phyloP scores from a whole-genome alignment of 2,797 vertebrate species.

The Jordanella pulchra region DNA sequence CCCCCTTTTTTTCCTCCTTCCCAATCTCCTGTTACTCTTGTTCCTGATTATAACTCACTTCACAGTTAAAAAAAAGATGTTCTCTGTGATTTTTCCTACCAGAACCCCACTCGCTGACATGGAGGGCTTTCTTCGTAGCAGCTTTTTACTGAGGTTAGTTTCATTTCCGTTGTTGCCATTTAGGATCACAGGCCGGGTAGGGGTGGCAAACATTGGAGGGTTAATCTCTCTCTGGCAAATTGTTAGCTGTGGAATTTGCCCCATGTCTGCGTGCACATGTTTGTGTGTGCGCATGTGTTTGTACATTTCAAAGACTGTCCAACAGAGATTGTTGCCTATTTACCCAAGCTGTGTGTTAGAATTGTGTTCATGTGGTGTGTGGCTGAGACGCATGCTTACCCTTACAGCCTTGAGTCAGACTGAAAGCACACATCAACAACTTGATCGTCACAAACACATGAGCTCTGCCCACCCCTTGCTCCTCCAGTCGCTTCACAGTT shows the following conservation, averaged over 20 bases:
- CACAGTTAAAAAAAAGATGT: conserved; percentile 83
- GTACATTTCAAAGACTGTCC: conserved; percentile 54
- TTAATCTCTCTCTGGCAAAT: conserved; percentile 68
- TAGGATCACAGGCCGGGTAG: conserved; percentile 61
- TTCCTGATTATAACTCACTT: conserved; percentile 65
- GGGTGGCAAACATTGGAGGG: conserved; percentile 51
- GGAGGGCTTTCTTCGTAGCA: conserved; percentile 88
- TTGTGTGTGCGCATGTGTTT: conserved; percentile 50
- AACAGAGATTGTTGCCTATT: conserved; percentile 55
- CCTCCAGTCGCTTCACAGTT: conserved; percentile 34
- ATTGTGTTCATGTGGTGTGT: conserved; percentile 56
- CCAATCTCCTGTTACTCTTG: conserved; percentile 46
- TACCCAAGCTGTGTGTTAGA: conserved; percentile 56
- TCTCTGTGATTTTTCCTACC: conserved; percentile 85
- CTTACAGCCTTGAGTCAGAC: conserved; percentile 55
- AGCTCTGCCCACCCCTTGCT: conserved; percentile 17
- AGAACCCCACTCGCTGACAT: conserved; percentile 86
- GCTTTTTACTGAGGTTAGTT: conserved; percentile 89
- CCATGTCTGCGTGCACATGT: conserved; percentile 53
- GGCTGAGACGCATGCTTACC: conserved; percentile 59
- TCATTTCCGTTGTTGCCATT: conserved; percentile 79
- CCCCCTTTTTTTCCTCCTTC: conserved; percentile 31
- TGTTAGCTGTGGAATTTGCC: conserved; percentile 71
- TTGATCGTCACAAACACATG: conserved; percentile 32
- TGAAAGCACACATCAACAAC: conserved; percentile 58